Conservation (phyloP, 37 sponge, comb jelly and placozoan species). For the Crambe crambe region DNA sequence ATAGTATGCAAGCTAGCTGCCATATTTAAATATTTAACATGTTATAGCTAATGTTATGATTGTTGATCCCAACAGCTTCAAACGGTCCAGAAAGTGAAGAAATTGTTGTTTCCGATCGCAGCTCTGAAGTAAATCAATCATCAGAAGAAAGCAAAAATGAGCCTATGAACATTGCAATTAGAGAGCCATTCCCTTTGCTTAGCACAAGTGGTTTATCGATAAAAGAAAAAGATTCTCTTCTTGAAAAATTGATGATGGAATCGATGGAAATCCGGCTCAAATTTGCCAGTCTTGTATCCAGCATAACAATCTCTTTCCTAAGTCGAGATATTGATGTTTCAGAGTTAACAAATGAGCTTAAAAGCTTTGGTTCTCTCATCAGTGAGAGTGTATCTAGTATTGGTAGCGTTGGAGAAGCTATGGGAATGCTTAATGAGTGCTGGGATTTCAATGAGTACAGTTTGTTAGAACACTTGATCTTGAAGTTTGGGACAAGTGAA, state of each 20-base stretch:
- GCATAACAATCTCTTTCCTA: not conserved
- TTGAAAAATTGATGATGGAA: not conserved
- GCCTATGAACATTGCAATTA: not conserved
- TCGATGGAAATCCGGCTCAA: conserved; percentile 6
- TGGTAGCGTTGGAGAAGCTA: not conserved
- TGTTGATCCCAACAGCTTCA: too few relatives aligned
- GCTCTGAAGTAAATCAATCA: too few relatives aligned
- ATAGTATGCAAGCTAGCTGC: too few relatives aligned
- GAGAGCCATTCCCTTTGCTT: not conserved
- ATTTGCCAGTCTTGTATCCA: not conserved
- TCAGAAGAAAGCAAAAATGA: too few relatives aligned
- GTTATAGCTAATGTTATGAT: too few relatives aligned
- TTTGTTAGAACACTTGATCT: not conserved
- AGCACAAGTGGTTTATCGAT: not conserved
- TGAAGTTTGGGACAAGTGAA: not conserved
- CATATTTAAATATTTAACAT: too few relatives aligned
- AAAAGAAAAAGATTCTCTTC: not conserved
- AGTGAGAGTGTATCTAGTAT: not conserved
- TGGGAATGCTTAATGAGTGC: not conserved
- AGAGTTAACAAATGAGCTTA: not conserved
- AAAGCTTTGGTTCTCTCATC: not conserved
- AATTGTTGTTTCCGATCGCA: too few relatives aligned
- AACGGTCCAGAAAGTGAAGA: too few relatives aligned
- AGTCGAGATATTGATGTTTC: not conserved
- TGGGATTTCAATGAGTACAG: not conserved